Evolutionary conservation across 2,797 vertebrate genomes (phyloP).

Genomic region (Vireo griseus): DNA sequence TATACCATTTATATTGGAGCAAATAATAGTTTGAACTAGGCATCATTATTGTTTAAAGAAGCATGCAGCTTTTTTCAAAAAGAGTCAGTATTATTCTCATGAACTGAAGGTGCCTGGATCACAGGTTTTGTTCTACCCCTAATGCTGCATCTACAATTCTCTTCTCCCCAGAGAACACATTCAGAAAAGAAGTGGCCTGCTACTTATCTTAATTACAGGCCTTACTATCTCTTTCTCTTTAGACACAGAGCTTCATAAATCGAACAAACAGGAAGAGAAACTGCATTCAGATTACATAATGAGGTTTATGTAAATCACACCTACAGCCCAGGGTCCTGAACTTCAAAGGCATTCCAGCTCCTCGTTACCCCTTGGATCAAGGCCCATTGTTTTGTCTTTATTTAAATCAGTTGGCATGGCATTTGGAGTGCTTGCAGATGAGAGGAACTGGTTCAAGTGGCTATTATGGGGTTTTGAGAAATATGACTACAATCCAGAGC

Average conservation of each 20-base stretch:
- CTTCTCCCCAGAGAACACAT: neutral
- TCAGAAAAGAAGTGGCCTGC: neutral
- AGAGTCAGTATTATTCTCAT: neutral
- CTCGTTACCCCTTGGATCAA: conserved; percentile 13
- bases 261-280: conserved; percentile 42
- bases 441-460: neutral
- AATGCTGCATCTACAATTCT: neutral
- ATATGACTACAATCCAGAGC: neutral
- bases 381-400: conserved; percentile 50
- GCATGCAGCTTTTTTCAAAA: neutral
- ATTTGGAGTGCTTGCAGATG: neutral
- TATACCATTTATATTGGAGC: neutral
- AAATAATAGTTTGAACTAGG: neutral
- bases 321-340: conserved; percentile 31
- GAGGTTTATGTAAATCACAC: conserved; percentile 52
- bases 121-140: conserved; percentile 3
- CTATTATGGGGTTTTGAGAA: neutral
- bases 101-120: conserved; percentile 9
- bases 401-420: conserved; percentile 38
- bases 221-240: conserved; percentile 25
- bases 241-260: conserved; percentile 37
- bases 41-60: conserved; percentile 22
- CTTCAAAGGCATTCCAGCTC: conserved; percentile 58
- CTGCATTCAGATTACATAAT: conserved; percentile 43
- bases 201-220: conserved; percentile 46